Conservation (phyloP, 2,797 vertebrate species). For the Urocyon cinereoargenteus region DNA sequence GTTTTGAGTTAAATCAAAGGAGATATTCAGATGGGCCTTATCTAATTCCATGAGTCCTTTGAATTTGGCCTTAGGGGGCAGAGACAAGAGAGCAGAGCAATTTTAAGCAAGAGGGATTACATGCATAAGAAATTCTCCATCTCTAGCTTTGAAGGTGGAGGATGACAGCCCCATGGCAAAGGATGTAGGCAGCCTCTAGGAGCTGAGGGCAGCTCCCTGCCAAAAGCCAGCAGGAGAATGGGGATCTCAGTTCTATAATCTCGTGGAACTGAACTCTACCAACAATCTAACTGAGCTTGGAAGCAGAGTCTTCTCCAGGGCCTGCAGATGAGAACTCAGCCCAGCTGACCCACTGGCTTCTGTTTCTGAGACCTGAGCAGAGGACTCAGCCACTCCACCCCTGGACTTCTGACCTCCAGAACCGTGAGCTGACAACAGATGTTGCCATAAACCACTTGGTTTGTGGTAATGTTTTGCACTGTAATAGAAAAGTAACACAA, state of each 20-base stretch:
- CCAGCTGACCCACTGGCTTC: neutral
- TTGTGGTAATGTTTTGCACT: neutral
- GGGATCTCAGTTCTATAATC: neutral
- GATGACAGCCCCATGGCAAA: neutral
- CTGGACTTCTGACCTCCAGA: neutral
- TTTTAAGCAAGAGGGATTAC: neutral
- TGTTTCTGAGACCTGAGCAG: neutral
- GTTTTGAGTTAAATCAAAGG: neutral
- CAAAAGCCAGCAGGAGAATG: neutral
- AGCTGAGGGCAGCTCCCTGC: neutral
- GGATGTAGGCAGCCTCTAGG: neutral
- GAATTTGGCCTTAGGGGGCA: neutral
- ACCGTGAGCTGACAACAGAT: neutral
- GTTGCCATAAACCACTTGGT: neutral
- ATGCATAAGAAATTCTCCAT: neutral
- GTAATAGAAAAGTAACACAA: neutral
- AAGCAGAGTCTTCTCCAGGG: neutral
- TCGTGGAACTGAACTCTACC: neutral
- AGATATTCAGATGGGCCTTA: neutral
- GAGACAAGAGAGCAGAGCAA: neutral
- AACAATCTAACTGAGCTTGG: neutral
- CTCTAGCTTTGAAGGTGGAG: neutral
- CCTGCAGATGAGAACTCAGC: neutral
- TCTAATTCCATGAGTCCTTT: neutral
- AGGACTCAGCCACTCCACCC: neutral